phyloP scores from a whole-genome alignment of 2,797 vertebrate species.

The Acanthurus lineatus region DNA sequence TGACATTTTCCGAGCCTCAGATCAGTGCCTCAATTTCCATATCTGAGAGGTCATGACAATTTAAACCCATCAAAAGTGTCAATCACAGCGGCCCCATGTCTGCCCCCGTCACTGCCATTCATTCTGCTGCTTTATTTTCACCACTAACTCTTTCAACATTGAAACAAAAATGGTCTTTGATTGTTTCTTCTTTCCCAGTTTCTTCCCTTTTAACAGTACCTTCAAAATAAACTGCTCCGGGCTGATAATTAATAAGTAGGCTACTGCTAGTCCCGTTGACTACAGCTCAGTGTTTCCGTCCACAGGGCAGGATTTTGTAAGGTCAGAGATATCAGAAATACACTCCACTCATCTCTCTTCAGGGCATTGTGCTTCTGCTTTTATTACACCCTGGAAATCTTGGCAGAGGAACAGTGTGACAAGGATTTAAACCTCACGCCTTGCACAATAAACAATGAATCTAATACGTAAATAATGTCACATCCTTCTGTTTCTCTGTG shows the following conservation, averaged over 20 bases:
- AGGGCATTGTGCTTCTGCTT: slow-evolving; percentile 51
- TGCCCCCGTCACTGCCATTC: slow-evolving; percentile 51
- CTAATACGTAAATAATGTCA: slow-evolving; percentile 41
- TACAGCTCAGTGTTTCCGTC: slow-evolving; percentile 64
- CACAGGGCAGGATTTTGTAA: slow-evolving; percentile 66
- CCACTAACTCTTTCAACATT: slow-evolving; percentile 12
- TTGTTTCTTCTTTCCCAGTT: background rate
- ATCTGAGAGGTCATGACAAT: slow-evolving; percentile 83
- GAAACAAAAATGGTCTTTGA: background rate
- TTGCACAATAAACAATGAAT: slow-evolving; percentile 53
- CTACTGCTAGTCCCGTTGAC: slow-evolving; percentile 43
- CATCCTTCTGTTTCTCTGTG: slow-evolving; percentile 33
- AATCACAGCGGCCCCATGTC: slow-evolving; percentile 64
- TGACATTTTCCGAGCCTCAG: slow-evolving; percentile 80
- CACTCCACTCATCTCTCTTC: slow-evolving; percentile 57
- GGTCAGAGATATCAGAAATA: slow-evolving; percentile 71
- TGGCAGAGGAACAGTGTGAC: slow-evolving; percentile 46
- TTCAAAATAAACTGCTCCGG: slow-evolving; percentile 65
- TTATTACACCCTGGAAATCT: slow-evolving; percentile 55
- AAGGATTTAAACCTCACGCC: slow-evolving; percentile 47
- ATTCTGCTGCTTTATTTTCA: slow-evolving; percentile 48
- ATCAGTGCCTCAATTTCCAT: slow-evolving; percentile 82
- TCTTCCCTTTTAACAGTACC: slow-evolving; percentile 50
- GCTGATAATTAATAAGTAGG: slow-evolving; percentile 67
- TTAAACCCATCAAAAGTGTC: slow-evolving; percentile 85